These are phyloP conservation scores for Caenorhabditis japonica DNA, from an alignment of 2,888 invertebrate species.

Conservation along the genomic window DNA sequence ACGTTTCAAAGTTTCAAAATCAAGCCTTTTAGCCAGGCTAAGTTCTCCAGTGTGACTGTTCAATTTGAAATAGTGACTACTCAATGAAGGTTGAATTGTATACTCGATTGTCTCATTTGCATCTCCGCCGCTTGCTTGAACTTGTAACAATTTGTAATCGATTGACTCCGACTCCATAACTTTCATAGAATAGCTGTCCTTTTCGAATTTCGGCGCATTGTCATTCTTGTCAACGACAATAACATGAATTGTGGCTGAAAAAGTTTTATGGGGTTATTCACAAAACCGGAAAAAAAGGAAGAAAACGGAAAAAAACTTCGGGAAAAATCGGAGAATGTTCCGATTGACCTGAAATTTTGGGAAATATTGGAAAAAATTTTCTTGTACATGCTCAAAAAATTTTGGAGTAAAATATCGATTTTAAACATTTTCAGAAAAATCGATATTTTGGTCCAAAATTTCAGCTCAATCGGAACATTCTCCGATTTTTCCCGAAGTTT, in stretches of 20 bases:
- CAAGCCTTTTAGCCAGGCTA: conserved; percentile 52
- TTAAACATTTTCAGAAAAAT: no score
- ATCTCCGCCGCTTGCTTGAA: conserved; percentile 80
- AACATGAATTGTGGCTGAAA: conserved; percentile 58
- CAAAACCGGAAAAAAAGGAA: no score
- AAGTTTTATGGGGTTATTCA: background rate
- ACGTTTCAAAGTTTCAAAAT: conserved; percentile 86
- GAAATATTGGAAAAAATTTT: no score
- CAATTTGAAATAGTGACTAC: conserved; percentile 51
- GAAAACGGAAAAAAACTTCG: no score
- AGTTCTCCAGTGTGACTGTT: conserved; percentile 48
- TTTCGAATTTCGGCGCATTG: conserved; percentile 77
- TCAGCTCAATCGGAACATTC: no score
- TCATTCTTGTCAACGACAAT: conserved; percentile 78
- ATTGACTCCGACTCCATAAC: conserved; percentile 63
- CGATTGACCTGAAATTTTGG: no score
- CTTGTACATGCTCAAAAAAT: no score
- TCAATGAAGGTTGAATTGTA: conserved; percentile 35
- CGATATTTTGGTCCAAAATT: no score
- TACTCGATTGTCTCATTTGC: conserved; percentile 77
- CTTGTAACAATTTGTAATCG: conserved; percentile 62
- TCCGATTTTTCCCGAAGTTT: no score
- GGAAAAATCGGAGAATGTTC: no score
- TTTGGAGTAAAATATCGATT: no score
- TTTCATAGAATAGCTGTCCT: conserved; percentile 64